phyloP scores from a whole-genome alignment of 2,113 vertebrate genomes.

The Orthonyx spaldingii region DNA sequence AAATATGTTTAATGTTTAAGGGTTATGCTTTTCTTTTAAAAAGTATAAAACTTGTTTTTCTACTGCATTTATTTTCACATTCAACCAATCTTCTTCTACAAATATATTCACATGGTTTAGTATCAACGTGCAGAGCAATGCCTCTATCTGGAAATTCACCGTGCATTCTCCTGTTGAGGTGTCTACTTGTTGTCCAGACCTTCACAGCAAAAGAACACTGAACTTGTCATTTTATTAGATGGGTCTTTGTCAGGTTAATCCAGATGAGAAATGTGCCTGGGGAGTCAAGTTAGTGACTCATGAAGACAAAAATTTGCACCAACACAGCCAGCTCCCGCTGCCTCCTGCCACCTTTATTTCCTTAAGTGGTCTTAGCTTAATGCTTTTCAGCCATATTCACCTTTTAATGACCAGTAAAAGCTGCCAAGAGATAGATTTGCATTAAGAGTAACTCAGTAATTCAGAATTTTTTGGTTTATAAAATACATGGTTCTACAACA shows the following conservation, averaged over 20 bases:
- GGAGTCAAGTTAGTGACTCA: background rate
- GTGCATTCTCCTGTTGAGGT: background rate
- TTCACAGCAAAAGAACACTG: background rate
- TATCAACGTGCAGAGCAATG: background rate
- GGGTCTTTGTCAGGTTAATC: background rate
- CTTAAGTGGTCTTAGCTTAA: background rate
- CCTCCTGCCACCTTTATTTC: background rate
- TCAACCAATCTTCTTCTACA: background rate
- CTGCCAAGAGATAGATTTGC: background rate
- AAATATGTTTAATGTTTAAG: background rate
- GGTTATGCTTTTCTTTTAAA: background rate
- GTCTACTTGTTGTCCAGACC: background rate
- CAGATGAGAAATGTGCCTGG: background rate
- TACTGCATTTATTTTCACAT: background rate
- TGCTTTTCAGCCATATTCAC: background rate
- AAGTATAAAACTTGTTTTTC: background rate
- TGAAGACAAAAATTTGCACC: background rate
- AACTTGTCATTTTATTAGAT: background rate
- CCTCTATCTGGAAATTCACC: background rate
- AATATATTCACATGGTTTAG: background rate
- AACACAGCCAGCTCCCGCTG: background rate
- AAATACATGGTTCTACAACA: background rate
- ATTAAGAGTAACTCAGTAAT: background rate
- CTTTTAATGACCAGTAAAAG: background rate
- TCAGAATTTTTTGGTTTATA: background rate